These are phyloP conservation scores for Mylabris phalerata DNA, from an alignment of 1,140 invertebrate species.

Conservation along the genomic window DNA sequence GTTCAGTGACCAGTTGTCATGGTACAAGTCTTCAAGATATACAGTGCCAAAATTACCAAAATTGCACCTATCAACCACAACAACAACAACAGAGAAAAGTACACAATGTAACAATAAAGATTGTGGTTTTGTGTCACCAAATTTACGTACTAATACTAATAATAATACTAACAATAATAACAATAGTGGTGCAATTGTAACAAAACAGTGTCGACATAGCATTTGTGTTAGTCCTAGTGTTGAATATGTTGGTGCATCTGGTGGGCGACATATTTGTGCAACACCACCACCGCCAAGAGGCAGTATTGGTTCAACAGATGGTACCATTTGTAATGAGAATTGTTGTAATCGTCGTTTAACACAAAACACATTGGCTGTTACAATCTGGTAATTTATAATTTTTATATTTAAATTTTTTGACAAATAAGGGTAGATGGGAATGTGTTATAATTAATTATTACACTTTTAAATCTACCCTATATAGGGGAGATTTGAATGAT, in stretches of 20 bases:
- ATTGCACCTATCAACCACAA: slow-evolving; percentile 4
- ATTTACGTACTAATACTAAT: slow-evolving; percentile 27
- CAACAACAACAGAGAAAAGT: slow-evolving; percentile 32
- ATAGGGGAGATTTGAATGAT: too few species aligned
- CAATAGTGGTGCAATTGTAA: slow-evolving; percentile 27
- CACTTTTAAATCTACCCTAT: too few species aligned
- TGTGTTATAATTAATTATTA: too few species aligned
- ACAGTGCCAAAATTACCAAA: slow-evolving; percentile 40
- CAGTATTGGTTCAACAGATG: slow-evolving; percentile 34
- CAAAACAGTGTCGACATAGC: slow-evolving; percentile 40
- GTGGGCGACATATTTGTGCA: slow-evolving; percentile 51
- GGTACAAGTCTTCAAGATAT: slow-evolving; percentile 35
- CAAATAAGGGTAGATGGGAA: too few species aligned
- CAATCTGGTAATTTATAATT: slow-evolving; percentile 55
- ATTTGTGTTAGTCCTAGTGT: slow-evolving; percentile 41
- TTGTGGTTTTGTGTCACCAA: slow-evolving; percentile 44
- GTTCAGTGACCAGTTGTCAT: slow-evolving; percentile 37
- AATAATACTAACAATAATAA: too few species aligned
- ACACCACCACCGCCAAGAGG: slow-evolving; percentile 51
- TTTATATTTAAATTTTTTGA: background rate
- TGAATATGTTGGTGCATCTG: slow-evolving; percentile 52
- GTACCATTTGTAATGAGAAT: slow-evolving; percentile 39
- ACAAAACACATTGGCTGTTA: slow-evolving; percentile 48
- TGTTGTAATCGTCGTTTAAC: slow-evolving; percentile 38
- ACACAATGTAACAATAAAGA: slow-evolving; percentile 34